These are phyloP conservation scores for Neelides folsomi DNA, from an alignment of 2,888 invertebrate species.

Conservation along the genomic window DNA sequence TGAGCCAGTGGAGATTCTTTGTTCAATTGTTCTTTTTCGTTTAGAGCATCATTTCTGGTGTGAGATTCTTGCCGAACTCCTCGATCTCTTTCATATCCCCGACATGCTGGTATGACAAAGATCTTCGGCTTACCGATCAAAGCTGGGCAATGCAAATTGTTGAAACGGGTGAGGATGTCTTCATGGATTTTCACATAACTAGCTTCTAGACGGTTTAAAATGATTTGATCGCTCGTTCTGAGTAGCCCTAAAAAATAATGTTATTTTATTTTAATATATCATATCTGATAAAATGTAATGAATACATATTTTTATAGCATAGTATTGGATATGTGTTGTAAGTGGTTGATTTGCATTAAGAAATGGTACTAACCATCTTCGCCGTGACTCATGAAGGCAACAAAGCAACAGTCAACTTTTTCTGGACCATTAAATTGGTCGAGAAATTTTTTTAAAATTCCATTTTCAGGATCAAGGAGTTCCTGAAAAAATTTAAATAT, in stretches of 20 bases:
- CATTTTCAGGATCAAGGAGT: constrained; percentile 11
- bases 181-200: constrained; percentile 18
- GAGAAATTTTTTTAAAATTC: constrained; percentile 18
- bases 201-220: constrained; percentile 1
- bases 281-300: too few relatives aligned
- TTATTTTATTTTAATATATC: too few relatives aligned
- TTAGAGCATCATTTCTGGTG: not conserved
- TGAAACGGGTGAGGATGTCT: constrained; percentile 21
- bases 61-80: constrained; percentile 8
- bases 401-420: constrained; percentile 22
- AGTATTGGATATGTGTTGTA: too few relatives aligned
- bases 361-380: constrained; percentile 11
- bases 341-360: too few relatives aligned
- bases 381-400: constrained; percentile 31
- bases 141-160: constrained; percentile 19
- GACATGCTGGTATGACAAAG: constrained; percentile 28
- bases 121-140: constrained; percentile 26
- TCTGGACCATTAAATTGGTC: constrained; percentile 12
- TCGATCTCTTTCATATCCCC: constrained; percentile 16
- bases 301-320: too few relatives aligned
- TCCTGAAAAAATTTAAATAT: constrained; percentile 3
- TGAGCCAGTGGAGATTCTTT: not conserved
- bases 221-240: constrained; percentile 15
- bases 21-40: not conserved
- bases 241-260: too few relatives aligned